Evolutionary conservation across 2,797 vertebrate species (phyloP).

Genomic region (Pelochelys cantorii): DNA sequence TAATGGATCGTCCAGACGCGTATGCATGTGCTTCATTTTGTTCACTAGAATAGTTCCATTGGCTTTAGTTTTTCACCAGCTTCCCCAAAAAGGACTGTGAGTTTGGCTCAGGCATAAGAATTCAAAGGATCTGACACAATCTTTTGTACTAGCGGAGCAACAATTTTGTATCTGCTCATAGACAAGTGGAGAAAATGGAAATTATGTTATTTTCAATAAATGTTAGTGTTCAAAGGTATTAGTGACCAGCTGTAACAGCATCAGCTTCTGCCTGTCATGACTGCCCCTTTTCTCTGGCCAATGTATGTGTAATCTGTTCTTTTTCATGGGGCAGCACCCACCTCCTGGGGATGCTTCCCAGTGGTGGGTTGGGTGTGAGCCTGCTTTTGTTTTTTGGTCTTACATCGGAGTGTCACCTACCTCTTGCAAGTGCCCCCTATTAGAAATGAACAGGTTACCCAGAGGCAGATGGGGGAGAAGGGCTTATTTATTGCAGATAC

Average conservation of each 20-base stretch:
- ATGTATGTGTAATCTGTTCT: no score
- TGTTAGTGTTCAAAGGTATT: not conserved
- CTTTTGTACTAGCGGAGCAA: not conserved
- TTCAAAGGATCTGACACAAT: not conserved
- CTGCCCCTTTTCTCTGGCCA: no score
- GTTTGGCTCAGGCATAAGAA: not conserved
- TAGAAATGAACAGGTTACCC: no score
- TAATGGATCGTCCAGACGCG: not conserved
- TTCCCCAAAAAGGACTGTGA: not conserved
- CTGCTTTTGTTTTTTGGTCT: no score
- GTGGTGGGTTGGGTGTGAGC: no score
- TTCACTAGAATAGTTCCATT: not conserved
- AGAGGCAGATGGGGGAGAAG: no score
- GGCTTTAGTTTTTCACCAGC: rapidly evolving
- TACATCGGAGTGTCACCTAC: no score
- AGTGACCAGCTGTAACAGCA: not conserved
- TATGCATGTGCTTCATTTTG: not conserved
- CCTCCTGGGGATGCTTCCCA: no score
- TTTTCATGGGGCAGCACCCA: no score
- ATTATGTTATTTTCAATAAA: not conserved
- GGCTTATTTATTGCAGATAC: no score
- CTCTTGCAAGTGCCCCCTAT: no score
- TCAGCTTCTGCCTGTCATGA: no score
- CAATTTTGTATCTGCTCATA: not conserved
- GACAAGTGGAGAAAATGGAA: not conserved